Evolutionary conservation across 2,113 vertebrate genomes (phyloP), one percentile per base, ranked within the genome.

Genomic region (Eulemur rufifrons): DNA sequence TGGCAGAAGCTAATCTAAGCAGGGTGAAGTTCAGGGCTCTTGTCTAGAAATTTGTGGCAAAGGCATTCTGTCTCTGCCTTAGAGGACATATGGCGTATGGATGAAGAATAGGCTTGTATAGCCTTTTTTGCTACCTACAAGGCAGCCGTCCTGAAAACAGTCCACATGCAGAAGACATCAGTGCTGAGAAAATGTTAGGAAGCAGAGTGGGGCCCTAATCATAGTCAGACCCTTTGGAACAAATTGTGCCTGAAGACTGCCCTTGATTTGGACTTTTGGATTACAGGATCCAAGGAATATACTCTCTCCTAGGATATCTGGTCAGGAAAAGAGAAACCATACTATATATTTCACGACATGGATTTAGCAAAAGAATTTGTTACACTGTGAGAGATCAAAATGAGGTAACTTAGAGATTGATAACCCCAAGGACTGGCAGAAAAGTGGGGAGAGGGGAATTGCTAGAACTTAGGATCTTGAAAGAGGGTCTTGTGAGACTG

Each of bases 361-460:
- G 82, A 86, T 74, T 84, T 84, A 89, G 29, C 86, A 63, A 84
- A 96, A 89, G 32, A 86, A 50, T 45, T 34, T 93, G 56, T 86
- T 63, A 54, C 27, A 68, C 23, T 64, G 13, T 20, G 47, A 83
- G 20, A 69, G 61, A 25, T 77, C 69, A 77, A 56, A 92, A 76
- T 37, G 63, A 59, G 69, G 52, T 37, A 54, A 78, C 37, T 25
- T 17, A 25, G 54, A 86, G 73, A 52, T 6, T 59, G 63, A 12
- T 50, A n/a, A 27, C 3, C 25, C 42, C 32, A 17, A 50, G 56
- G 64, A 29, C 42, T 45, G 39, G n/a, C 8, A 25, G 84, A 32
- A 23, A 52, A 85, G 42, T 8, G 25, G 34, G 50, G 61, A 78
- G 86, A 29, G 1, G 0, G 5, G 32, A 25, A 7, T 11, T 20